Evolutionary conservation across 2,113 vertebrate species (phyloP), one percentile per base, ranked within the genome.

Genomic region (Anoplopoma fimbria): DNA sequence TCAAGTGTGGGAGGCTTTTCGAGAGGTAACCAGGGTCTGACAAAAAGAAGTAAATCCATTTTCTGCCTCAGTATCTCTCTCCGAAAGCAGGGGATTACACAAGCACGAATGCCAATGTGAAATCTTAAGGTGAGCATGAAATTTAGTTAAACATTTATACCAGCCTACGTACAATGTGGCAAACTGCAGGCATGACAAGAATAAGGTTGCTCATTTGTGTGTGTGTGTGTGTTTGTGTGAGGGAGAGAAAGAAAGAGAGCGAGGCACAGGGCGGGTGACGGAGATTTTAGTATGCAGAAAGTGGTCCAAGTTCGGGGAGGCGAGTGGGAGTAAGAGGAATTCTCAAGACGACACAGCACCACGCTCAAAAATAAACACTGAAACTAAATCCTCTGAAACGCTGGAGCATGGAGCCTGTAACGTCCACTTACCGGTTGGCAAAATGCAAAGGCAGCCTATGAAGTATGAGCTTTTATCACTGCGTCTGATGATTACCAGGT

Each of bases 291-390:
- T 65, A 79, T 83, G 81, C 77, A 57, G 82, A 79, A 86, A 85
- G 80, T 68, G 86, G 72, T 88, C 85, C 81, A 86, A 80, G 85
- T 86, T 71, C 82, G 62, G 87, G 84, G 83, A 82, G 80, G 81
- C 55, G 51, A 83, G 89, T 87, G 77, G 88, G 89, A 89, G 89
- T 85, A 83, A 84, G 89, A 91, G 84, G 85, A 88, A 91, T 87
- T 88, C 87, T 89, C 86, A 90, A 81, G 88, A 87, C 62, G 65
- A 89, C 84, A 70, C 78, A 72, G 77, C 63, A 63, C 57, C 82
- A 74, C 53, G 65, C 88, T 91, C 83, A 79, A 87, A 90, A 88
- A 91, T 87, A 89, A 92, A 92, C 88, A 89, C 70, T 78, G 82
- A 89, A 91, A 90, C 79, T 40, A 67, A 85, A 89, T 79, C 84